Conservation (phyloP, 2,113 vertebrate genomes). For the Oxygymnocypris stewartii region DNA sequence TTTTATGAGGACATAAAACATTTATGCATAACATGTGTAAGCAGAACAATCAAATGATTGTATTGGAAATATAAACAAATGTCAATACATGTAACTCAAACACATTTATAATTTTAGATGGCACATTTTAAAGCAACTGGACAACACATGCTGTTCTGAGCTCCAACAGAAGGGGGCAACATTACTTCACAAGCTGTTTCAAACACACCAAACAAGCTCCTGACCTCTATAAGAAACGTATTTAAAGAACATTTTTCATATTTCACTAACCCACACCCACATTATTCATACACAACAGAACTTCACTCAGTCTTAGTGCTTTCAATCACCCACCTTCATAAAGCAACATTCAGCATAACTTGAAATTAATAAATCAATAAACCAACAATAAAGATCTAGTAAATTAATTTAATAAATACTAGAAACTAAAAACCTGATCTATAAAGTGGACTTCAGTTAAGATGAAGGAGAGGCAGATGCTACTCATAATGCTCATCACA, state of each 20-base stretch:
- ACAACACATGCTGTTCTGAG: background rate
- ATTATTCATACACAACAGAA: background rate
- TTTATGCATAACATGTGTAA: background rate
- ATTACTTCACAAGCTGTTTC: background rate
- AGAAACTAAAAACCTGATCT: background rate
- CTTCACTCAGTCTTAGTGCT: background rate
- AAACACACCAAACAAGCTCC: background rate
- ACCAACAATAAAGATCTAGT: background rate
- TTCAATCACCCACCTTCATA: background rate
- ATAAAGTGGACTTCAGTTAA: background rate
- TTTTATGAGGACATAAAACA: too few relatives aligned
- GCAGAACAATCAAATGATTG: background rate
- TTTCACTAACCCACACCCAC: background rate
- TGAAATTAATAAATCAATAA: background rate
- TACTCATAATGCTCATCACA: slow-evolving; percentile 1
- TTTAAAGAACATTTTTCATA: background rate
- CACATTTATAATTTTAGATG: too few relatives aligned
- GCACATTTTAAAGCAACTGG: background rate
- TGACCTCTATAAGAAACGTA: background rate
- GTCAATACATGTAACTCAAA: background rate
- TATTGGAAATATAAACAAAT: background rate
- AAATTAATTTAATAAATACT: background rate
- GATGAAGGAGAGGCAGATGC: background rate
- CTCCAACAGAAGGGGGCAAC: background rate
- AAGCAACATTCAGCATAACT: background rate